A percentile compares a stretch with the other conserved stretches of the same genome.
Conservation (phyloP, 64 coral and sea anemone species). For the Pachyseris speciosa region DNA sequence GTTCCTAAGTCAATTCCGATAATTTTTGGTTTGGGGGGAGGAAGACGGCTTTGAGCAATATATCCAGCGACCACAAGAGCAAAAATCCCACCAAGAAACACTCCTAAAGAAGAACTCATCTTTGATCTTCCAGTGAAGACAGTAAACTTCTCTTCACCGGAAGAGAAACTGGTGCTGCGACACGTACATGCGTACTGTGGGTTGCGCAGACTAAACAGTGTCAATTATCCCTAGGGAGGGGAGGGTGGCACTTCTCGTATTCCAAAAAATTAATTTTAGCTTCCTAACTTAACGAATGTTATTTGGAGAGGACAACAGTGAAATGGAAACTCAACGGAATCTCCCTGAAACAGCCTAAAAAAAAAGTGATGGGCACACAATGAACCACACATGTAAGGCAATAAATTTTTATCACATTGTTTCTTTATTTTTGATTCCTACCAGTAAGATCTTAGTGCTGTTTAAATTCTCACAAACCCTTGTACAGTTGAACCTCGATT, state of each 20-base stretch:
- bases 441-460: too few relatives aligned
- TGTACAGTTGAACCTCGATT: too few relatives aligned
- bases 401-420: too few relatives aligned
- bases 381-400: too few relatives aligned
- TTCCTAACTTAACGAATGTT: too few relatives aligned
- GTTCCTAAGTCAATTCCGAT: slow-evolving; percentile 98
- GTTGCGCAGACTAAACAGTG: slow-evolving; percentile 19
- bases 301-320: too few relatives aligned
- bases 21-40: slow-evolving; percentile 97
- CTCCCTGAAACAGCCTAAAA: too few relatives aligned
- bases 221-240: neutral
- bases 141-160: neutral
- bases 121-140: slow-evolving; percentile 10
- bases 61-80: slow-evolving; percentile 95
- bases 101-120: slow-evolving; percentile 89
- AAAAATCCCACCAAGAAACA: slow-evolving; percentile 89
- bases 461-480: too few relatives aligned
- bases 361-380: too few relatives aligned
- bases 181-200: slow-evolving; percentile 62
- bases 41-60: slow-evolving; percentile 97
- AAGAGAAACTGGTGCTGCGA: slow-evolving; percentile 6
- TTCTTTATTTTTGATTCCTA: too few relatives aligned
- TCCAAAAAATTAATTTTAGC: too few relatives aligned
- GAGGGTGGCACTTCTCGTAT: neutral
- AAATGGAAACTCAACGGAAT: too few relatives aligned